phyloP scores from a whole-genome alignment of 1,140 invertebrate species.

The Bombus consobrinus region DNA sequence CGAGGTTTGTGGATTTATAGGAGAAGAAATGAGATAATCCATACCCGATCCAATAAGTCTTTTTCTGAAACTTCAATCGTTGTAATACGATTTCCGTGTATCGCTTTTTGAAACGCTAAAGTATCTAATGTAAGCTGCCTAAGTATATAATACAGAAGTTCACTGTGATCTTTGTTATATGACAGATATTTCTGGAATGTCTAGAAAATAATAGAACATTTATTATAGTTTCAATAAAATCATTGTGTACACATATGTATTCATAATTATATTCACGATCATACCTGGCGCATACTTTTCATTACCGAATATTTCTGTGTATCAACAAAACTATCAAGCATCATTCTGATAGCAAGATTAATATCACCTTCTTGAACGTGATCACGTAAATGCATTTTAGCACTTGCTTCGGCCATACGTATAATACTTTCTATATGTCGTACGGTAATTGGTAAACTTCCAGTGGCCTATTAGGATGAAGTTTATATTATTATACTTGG shows the following conservation, averaged over 20 bases:
- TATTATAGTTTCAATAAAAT: slow-evolving; percentile 1
- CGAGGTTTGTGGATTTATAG: neutral
- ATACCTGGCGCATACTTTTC: slow-evolving; percentile 96
- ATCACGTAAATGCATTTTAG: slow-evolving; percentile 96
- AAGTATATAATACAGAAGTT: slow-evolving; percentile 97
- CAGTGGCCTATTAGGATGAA: slow-evolving; percentile 88
- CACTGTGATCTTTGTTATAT: slow-evolving; percentile 98
- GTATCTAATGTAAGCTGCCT: slow-evolving; percentile 97
- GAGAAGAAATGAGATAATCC: neutral
- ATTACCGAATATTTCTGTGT: slow-evolving; percentile 99
- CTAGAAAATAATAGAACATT: slow-evolving; percentile 77
- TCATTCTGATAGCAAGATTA: slow-evolving; percentile 97
- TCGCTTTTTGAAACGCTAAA: slow-evolving; percentile 92
- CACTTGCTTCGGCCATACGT: slow-evolving; percentile 97
- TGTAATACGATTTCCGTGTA: slow-evolving; percentile 88
- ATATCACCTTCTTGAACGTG: slow-evolving; percentile 98
- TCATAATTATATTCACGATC: slow-evolving; percentile 16
- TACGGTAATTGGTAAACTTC: slow-evolving; percentile 98
- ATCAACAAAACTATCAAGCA: slow-evolving; percentile 98
- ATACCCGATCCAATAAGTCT: slow-evolving; percentile 93
- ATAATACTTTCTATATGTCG: slow-evolving; percentile 99
- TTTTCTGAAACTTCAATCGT: slow-evolving; percentile 95
- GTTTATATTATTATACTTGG: neutral
- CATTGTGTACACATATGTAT: neutral
- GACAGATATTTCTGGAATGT: slow-evolving; percentile 96